Conservation (phyloP, 2,113 vertebrate species). For the Dromaius novaehollandiae region DNA sequence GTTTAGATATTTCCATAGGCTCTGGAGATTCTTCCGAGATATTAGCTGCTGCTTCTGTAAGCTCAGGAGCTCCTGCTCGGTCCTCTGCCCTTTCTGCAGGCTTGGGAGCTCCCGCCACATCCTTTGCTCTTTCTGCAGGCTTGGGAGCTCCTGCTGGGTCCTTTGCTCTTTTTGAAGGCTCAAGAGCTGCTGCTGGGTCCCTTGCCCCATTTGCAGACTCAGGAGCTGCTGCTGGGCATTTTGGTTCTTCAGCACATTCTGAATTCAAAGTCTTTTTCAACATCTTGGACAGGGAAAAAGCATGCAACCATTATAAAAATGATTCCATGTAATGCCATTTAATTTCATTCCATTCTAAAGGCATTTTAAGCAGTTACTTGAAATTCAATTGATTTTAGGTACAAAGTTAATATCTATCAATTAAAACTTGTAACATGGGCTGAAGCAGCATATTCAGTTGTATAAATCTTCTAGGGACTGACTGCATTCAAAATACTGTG, state of each 20-base stretch:
- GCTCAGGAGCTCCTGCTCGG: not conserved
- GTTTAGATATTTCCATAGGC: not conserved
- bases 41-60: not conserved
- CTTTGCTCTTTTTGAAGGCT: rapidly evolving
- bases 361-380: no score
- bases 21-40: not conserved
- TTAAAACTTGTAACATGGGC: rapidly evolving
- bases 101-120: not conserved
- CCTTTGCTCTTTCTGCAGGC: not conserved
- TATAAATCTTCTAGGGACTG: rapidly evolving
- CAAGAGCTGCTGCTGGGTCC: not conserved
- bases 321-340: not conserved
- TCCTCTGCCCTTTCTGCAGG: not conserved
- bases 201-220: not conserved
- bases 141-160: not conserved
- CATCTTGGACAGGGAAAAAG: conserved; percentile 56
- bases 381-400: rapidly evolving
- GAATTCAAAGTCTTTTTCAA: conserved; percentile 62
- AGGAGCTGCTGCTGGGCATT: rapidly evolving
- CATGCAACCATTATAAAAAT: not conserved
- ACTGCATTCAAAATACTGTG: not conserved
- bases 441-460: no score
- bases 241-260: not conserved
- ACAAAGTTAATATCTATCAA: rapidly evolving
- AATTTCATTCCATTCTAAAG: not conserved